Evolutionary conservation across 2,113 vertebrate species (phyloP), one percentile per base, ranked within the genome.

Genomic region (Dicentrarchus labrax): DNA sequence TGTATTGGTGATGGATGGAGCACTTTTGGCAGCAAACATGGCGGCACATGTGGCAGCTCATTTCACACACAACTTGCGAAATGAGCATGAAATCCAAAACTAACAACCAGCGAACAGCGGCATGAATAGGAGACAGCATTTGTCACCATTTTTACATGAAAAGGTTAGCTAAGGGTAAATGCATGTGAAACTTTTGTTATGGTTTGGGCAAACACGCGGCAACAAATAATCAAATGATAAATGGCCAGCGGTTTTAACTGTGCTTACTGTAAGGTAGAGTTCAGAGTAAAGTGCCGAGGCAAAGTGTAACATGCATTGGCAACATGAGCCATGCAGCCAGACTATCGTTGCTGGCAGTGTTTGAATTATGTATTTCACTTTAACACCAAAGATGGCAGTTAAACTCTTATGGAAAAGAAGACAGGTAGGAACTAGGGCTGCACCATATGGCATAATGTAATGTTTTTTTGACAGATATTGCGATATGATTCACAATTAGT

Each of bases 31-130:
- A 72, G 77, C 2, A 2, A 47, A 41, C 30, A 0, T 7, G 21
- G 54, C 24, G n/a, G 61, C 57, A 54, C 72, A 59, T 75, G 24
- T 19, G 60, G 74, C 48, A n/a, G 78, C 78, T 68, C 65, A 75
- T 87, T 78, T 81, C 39, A n/a, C 81, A 75, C 75, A 8, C 6
- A 56, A 53, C 56, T 38, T 53, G 47, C 57, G 71, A 89, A 76
- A 51, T 21, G 54, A 54, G 68, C 43, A 2, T 48, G 16, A 72
- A 78, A 72, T 80, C 82, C 54, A 83, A 88, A 78, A 74, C 68
- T 60, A 66, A 50, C 82, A 76, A 24, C 24, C 38, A 48, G 54
- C 0, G 13, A 30, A 43, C 19, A 5, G 39, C 13, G 0, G 39
- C 51, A 2, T 43, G 57, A 64, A 57, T 1, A 3, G 56, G 45